Evolutionary conservation across 2,113 vertebrate species (phyloP), one percentile per base, ranked within the genome.

Genomic region (Stictonetta naevosa): DNA sequence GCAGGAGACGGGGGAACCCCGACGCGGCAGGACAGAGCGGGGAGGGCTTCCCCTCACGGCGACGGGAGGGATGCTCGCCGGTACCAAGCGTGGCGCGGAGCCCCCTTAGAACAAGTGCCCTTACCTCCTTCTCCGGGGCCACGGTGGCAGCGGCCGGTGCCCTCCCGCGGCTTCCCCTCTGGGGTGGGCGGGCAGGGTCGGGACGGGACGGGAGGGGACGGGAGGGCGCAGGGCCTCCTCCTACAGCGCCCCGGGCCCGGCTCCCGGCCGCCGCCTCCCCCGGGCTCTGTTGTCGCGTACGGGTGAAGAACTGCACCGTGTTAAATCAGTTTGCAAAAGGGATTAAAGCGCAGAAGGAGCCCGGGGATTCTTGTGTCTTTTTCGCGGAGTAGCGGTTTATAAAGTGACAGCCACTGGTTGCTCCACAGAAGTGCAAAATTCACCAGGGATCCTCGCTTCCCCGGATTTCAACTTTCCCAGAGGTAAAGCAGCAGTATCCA

Each of bases 61-160:
- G 58, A n/a, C 19, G 31, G 25, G 16, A 62, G 31, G 6, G 25
- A 52, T 63, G 40, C 22, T 84, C 66, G 58, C 29, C 1, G 14
- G 56, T 52, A 46, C 23, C n/a, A 40, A 55, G 64, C 38, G 64
- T 68, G 53, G 89, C 38, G 58, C 77, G 83, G 60, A 71, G 10
- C 14, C 31, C 31, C 7, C 75, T 50, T 13, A 25, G 52, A 63
- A 78, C 44, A 72, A 62, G 44, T 38, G n/a, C 34, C 60, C 52
- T 73, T 62, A 34, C 34, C 23, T 60, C 86, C 81, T 92, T 89
- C 89, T 81, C 55, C 38, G 55, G 48, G 46, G 42, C 25, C 40
- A 34, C 48, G 53, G 11, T 11, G 29, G 38, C 31, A 1, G 3
- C 0, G 1, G 36, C 22, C 59, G 68, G 55, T 16, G 62, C 46